Evolutionary conservation across 2,113 vertebrate species (phyloP).

Genomic region (Physeter macrocephalus): DNA sequence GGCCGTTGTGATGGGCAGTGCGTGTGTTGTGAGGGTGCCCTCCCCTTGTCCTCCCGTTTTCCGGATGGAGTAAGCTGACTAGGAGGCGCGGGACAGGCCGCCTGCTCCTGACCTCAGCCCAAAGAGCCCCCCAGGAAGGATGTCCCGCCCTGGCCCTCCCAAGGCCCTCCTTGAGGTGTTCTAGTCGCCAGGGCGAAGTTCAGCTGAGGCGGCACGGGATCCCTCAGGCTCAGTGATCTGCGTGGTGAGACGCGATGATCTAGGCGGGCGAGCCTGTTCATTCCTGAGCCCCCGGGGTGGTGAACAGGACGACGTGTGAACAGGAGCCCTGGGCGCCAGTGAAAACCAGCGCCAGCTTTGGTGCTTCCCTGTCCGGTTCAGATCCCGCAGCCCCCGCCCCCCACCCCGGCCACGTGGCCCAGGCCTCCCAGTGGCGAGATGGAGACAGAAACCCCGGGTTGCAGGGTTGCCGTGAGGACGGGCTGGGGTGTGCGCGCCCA

Average conservation of each 20-base stretch:
- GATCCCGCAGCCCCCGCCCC: not conserved
- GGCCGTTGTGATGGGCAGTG: accelerated
- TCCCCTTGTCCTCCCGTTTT: accelerated
- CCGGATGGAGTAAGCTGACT: accelerated
- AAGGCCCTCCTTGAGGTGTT: not conserved
- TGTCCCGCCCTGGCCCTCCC: accelerated
- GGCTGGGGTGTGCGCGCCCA: accelerated
- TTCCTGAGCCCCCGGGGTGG: accelerated
- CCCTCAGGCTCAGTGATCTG: accelerated
- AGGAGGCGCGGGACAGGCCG: accelerated
- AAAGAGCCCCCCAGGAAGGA: too few species aligned
- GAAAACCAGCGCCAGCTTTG: accelerated
- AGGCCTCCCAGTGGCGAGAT: accelerated
- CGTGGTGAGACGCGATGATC: not conserved
- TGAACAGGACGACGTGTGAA: accelerated
- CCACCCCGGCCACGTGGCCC: accelerated
- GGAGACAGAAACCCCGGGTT: not conserved
- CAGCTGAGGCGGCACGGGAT: not conserved
- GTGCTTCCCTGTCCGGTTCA: not conserved
- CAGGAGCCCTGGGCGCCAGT: accelerated
- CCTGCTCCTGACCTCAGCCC: not conserved
- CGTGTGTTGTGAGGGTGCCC: accelerated
- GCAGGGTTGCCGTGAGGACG: accelerated
- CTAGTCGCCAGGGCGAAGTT: not conserved
- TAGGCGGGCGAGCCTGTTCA: accelerated